Conservation (phyloP, 35 echinoderm and acorn worm species). For the Amphiura filiformis region DNA sequence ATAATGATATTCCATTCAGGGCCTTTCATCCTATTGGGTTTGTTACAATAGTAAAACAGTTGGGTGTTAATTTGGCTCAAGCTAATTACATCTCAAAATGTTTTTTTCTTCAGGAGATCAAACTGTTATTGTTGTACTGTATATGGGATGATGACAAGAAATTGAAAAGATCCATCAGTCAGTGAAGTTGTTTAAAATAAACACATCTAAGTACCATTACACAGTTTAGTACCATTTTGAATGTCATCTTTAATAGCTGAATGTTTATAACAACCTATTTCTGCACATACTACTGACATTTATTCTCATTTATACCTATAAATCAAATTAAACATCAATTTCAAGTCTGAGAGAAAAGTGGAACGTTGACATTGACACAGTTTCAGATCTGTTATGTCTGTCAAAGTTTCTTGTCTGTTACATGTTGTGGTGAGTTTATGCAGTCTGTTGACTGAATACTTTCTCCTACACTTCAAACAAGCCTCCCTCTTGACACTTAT, state of each 20-base stretch:
- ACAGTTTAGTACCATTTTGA: not conserved
- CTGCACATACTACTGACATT: not conserved
- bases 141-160: too few relatives aligned
- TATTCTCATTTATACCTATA: not conserved
- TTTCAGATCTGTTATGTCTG: not conserved
- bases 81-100: too few relatives aligned
- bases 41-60: too few relatives aligned
- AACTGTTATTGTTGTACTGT: too few relatives aligned
- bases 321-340: constrained; percentile 4
- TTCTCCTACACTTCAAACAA: not conserved
- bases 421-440: not conserved
- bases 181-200: constrained; percentile 1
- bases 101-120: too few relatives aligned
- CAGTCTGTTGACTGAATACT: not conserved
- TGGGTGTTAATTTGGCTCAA: too few relatives aligned
- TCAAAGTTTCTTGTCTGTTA: not conserved
- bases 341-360: not conserved
- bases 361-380: not conserved
- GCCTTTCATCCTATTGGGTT: too few relatives aligned
- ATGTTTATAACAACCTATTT: constrained; percentile 12
- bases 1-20: too few relatives aligned
- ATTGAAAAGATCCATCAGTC: too few relatives aligned
- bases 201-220: too few relatives aligned
- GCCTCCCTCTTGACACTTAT: constrained; percentile 6
- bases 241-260: not conserved